Conservation (phyloP, 2,113 vertebrate species). For the Thinocorus orbignyianus region DNA sequence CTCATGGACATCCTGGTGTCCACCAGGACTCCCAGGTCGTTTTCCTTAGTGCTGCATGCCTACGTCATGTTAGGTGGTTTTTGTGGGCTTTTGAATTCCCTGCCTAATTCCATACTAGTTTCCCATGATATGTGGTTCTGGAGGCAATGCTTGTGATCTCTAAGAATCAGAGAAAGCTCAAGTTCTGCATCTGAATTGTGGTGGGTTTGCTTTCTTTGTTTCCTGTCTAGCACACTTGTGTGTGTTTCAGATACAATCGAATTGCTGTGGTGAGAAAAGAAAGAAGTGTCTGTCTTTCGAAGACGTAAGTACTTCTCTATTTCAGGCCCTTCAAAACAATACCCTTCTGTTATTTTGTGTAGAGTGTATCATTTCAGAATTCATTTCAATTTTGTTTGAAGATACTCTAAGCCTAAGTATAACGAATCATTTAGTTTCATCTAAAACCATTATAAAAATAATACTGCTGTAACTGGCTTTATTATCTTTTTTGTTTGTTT, state of each 20-base stretch:
- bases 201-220: not conserved
- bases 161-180: not conserved
- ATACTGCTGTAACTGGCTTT: no score
- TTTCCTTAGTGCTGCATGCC: no score
- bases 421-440: not conserved
- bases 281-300: not conserved
- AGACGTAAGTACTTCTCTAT: fast-evolving
- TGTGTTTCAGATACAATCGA: not conserved
- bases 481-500: not conserved
- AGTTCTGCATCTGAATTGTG: not conserved
- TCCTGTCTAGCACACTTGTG: no score
- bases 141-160: not conserved
- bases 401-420: not conserved
- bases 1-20: no score
- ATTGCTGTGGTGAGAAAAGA: not conserved
- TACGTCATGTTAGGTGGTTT: no score
- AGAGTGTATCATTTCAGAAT: not conserved
- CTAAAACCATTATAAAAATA: not conserved
- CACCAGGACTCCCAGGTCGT: no score
- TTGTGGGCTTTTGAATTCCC: no score
- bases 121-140: not conserved
- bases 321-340: not conserved
- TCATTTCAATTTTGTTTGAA: not conserved
- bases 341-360: not conserved
- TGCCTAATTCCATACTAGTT: no score